Conservation (phyloP, 1,140 invertebrate genomes). For the Lordiphosa stackelbergi region DNA sequence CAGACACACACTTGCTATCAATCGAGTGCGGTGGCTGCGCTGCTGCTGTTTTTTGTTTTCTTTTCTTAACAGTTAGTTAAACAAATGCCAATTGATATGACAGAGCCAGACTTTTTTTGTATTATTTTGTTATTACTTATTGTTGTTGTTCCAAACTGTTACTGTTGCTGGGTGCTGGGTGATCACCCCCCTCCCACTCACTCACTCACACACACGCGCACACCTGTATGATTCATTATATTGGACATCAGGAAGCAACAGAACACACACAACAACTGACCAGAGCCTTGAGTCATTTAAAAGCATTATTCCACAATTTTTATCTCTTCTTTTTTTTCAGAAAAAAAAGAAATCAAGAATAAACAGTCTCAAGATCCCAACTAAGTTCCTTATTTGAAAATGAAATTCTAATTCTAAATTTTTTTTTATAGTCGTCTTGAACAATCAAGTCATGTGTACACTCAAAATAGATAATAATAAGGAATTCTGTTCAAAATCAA, state of each 20-base stretch:
- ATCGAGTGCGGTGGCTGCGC: conserved; percentile 5
- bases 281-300: too few species aligned
- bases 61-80: conserved; percentile 37
- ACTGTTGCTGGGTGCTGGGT: conserved; percentile 21
- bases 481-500: too few species aligned
- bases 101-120: conserved; percentile 24
- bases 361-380: too few species aligned
- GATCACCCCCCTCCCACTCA: not conserved
- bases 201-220: not conserved
- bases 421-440: too few species aligned
- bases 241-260: too few species aligned
- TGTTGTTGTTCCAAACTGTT: conserved; percentile 3
- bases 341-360: too few species aligned
- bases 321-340: conserved; percentile 22
- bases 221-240: conserved; percentile 35
- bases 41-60: conserved; percentile 19
- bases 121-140: conserved; percentile 12
- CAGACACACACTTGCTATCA: conserved; percentile 36
- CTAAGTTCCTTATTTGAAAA: too few species aligned
- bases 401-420: too few species aligned
- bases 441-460: too few species aligned
- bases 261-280: too few species aligned
- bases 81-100: conserved; percentile 57
- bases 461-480: too few species aligned
- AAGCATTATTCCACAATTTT: not conserved